Evolutionary conservation across 1,140 invertebrate genomes (phyloP), one percentile per base, ranked within the genome.

Genomic region (Temnothorax nylanderi): DNA sequence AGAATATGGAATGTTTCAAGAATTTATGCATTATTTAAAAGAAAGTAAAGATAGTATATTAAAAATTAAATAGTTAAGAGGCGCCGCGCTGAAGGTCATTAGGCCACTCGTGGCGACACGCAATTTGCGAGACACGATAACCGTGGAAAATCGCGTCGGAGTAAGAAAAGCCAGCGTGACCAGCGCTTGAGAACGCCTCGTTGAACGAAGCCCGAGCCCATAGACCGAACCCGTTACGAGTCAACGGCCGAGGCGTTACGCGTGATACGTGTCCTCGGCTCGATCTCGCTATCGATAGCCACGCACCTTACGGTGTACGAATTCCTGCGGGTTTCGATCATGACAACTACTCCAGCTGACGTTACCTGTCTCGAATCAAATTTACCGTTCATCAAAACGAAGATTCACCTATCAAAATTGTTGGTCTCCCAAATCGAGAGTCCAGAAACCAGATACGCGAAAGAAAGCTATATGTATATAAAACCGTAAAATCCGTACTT

Each of bases 221-320:
- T 91, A 92, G 91, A 89, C 76, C 88, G 87, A 87, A 92, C 91
- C 92, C 93, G 92, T 93, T 93, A 93, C 91, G 89, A 93, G 93
- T 94, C 93, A 93, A 93, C 90, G 92, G 91, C 92, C 92, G 84
- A 74, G 87, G 86, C 64, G 71, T 86, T 84, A 84, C 69, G 54
- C 80, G 80, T 44, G 80, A 85, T 86, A 81, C 51, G 11, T 64
- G 86, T 90, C 82, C 87, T 88, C 78, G 49, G 71, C 75, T 37
- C 78, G 56, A 87, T 87, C 74, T 71, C 74, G 75, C 89, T 90
- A 88, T 90, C 89, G 86, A 91, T 85, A 84, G 84, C 56, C 64
- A 85, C 64, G 81, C 86, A 80, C 75, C 54, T 67, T 85, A 81
- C 86, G 81, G 72, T 78, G 60, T 69, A 90, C 84, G 37, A 77